A percentile compares a stretch with the other conserved stretches of the same genome.
Conservation (phyloP, 2,888 invertebrate genomes). For the Bellardia pandia region DNA sequence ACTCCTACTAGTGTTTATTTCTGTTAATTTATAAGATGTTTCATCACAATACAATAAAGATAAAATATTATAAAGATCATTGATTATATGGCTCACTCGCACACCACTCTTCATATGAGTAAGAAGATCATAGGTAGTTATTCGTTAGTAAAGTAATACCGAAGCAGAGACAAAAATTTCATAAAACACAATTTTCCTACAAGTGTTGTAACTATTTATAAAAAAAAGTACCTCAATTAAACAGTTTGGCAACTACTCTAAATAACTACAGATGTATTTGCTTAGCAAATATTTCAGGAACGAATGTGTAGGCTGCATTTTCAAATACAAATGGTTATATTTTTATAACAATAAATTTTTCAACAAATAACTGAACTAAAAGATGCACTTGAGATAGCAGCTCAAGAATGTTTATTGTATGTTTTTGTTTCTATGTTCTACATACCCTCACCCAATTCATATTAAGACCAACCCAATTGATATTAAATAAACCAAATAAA, state of each 20-base stretch:
- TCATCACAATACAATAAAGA: conserved; percentile 28
- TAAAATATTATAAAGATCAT: conserved; percentile 44
- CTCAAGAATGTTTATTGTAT: neutral
- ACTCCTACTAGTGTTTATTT: conserved; percentile 45
- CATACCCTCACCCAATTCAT: neutral
- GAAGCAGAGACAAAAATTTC: neutral
- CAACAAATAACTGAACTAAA: neutral
- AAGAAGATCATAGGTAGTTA: neutral
- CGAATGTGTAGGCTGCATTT: conserved; percentile 38
- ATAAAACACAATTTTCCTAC: neutral
- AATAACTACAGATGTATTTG: neutral
- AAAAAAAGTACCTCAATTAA: neutral
- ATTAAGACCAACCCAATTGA: conserved; percentile 7
- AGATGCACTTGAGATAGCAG: conserved; percentile 15
- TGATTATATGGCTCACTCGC: conserved; percentile 35
- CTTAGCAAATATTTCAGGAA: neutral
- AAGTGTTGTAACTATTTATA: neutral
- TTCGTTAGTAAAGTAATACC: neutral
- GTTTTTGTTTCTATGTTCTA: neutral
- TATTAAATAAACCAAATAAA: conserved; percentile 25
- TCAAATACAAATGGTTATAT: conserved; percentile 46
- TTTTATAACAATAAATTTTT: conserved; percentile 17
- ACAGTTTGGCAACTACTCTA: neutral
- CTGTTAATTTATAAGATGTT: conserved; percentile 42
- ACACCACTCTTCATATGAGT: neutral